A percentile compares a stretch with the other conserved stretches of the same genome.
Evolutionary conservation across 2,888 invertebrate species (phyloP).

Genomic region (Tipula lateralis): DNA sequence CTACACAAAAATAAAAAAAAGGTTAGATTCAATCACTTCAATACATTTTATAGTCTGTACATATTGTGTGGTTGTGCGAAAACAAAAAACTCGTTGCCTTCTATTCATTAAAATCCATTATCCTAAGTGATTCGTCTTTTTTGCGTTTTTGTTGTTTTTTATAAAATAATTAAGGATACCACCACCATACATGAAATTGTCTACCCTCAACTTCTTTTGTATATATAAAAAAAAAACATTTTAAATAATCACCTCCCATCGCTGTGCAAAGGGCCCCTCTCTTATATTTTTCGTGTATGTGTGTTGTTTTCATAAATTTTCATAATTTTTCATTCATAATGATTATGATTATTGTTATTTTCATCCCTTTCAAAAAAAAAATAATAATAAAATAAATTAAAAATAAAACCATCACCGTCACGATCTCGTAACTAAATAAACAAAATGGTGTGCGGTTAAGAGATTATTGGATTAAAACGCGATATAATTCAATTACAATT

Average conservation of each 20-base stretch:
- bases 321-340: constrained; percentile 4
- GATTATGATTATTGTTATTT: not conserved
- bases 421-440: not conserved
- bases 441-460: not conserved
- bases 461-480: constrained; percentile 6
- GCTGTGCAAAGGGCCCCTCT: not conserved
- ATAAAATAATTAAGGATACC: not conserved
- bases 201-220: not conserved
- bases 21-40: constrained; percentile 24
- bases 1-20: not conserved
- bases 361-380: not conserved
- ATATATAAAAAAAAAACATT: not conserved
- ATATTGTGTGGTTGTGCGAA: not conserved
- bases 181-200: not conserved
- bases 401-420: not conserved
- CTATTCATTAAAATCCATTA: constrained; percentile 11
- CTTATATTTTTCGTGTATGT: not conserved
- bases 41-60: too few relatives aligned
- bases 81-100: not conserved
- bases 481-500: not conserved
- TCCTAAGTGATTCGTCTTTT: constrained; percentile 19
- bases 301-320: not conserved
- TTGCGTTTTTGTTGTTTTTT: not conserved
- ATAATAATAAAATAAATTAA: not conserved
- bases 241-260: not conserved